Evolutionary conservation across 2,888 invertebrate species (phyloP).

Genomic region (Toxonevra muliebris): DNA sequence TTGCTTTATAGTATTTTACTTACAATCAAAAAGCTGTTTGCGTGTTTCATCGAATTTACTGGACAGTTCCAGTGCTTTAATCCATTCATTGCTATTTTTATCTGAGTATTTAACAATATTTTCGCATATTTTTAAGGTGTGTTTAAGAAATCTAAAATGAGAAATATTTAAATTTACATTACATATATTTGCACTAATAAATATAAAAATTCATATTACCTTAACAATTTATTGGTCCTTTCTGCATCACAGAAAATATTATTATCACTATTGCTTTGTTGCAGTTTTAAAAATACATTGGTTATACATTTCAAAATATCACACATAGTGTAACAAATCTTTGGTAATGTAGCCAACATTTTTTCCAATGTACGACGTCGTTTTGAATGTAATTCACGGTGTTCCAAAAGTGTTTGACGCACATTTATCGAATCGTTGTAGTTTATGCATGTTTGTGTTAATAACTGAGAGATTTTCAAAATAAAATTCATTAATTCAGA

Average conservation of each 20-base stretch:
- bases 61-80: conserved; percentile 46
- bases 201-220: conserved; percentile 27
- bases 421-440: conserved; percentile 44
- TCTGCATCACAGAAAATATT: conserved; percentile 6
- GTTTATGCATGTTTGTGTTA: conserved; percentile 44
- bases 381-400: conserved; percentile 48
- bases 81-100: conserved; percentile 52
- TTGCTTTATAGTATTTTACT: no score
- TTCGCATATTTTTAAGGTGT: conserved; percentile 45
- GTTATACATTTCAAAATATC: conserved; percentile 27
- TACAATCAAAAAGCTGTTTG: conserved; percentile 25
- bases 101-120: conserved; percentile 48
- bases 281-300: conserved; percentile 35
- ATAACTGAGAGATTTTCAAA: conserved; percentile 45
- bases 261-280: conserved; percentile 23
- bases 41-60: conserved; percentile 37
- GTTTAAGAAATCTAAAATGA: conserved; percentile 48
- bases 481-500: conserved; percentile 48
- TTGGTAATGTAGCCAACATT: conserved; percentile 42
- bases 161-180: conserved; percentile 21
- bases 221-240: conserved; percentile 28
- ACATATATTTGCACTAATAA: background rate
- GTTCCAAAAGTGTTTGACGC: conserved; percentile 41
- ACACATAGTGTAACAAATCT: conserved; percentile 38
- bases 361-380: conserved; percentile 50